phyloP scores from a whole-genome alignment of 2,888 invertebrate species.

The Andrena minutula region DNA sequence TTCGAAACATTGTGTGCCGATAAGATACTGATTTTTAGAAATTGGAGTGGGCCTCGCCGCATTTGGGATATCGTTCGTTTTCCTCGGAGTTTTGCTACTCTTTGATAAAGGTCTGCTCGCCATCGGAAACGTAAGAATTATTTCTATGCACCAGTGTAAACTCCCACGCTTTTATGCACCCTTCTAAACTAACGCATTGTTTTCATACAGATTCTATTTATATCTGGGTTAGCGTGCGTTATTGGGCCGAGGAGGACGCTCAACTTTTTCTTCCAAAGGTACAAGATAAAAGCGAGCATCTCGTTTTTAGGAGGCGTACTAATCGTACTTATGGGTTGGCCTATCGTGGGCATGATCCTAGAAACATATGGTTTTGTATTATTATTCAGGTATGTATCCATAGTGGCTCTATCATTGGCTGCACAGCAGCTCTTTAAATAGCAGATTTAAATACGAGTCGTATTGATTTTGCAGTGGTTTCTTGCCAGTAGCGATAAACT shows the following conservation, averaged over 20 bases:
- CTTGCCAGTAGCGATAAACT: constrained; percentile 98
- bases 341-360: constrained; percentile 97
- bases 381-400: constrained; percentile 89
- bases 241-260: constrained; percentile 98
- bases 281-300: constrained; percentile 95
- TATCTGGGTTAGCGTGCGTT: constrained; percentile 97
- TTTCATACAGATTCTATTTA: constrained; percentile 94
- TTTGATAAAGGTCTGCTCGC: constrained; percentile 99
- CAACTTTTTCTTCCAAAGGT: constrained; percentile 98
- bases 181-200: constrained; percentile 17
- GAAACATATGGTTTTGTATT: constrained; percentile 98
- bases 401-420: neutral
- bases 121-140: constrained; percentile 97
- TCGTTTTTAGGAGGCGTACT: constrained; percentile 98
- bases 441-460: constrained; percentile 42
- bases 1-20: constrained; percentile 12
- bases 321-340: constrained; percentile 97
- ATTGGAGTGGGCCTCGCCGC: constrained; percentile 99
- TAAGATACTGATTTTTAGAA: constrained; percentile 88
- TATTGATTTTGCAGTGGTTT: constrained; percentile 92
- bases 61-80: constrained; percentile 97
- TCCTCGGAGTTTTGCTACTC: constrained; percentile 95
- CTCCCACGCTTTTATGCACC: neutral
- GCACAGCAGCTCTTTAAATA: neutral
- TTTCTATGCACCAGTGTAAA: neutral